Evolutionary conservation across 2,888 invertebrate genomes (phyloP).

Genomic region (Lithophane leautieri): DNA sequence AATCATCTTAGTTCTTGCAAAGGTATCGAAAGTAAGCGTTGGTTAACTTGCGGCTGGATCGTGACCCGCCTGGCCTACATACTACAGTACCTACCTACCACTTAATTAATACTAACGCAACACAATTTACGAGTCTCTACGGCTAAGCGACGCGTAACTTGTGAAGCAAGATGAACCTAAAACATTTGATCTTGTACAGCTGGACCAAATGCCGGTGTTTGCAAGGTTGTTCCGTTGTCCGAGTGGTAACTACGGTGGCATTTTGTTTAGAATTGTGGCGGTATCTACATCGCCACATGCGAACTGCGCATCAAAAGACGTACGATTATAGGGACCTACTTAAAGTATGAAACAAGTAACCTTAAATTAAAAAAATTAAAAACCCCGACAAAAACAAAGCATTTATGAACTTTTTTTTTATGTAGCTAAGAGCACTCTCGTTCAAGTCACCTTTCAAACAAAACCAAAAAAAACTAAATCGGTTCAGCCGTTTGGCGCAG

Average conservation of each 20-base stretch:
- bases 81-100: slow-evolving; percentile 22
- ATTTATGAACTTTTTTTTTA: too few species aligned
- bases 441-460: too few species aligned
- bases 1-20: slow-evolving; percentile 11
- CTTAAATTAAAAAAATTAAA: too few species aligned
- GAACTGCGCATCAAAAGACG: too few species aligned
- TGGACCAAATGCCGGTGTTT: not conserved
- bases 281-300: too few species aligned
- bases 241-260: too few species aligned
- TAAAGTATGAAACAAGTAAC: not conserved
- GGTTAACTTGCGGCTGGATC: slow-evolving; percentile 38
- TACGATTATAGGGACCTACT: not conserved
- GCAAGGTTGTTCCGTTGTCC: not conserved
- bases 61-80: slow-evolving; percentile 66
- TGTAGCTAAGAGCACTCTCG: too few species aligned
- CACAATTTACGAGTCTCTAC: slow-evolving; percentile 37
- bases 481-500: too few species aligned
- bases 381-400: too few species aligned
- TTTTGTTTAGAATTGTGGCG: slow-evolving; percentile 13
- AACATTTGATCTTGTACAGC: not conserved
- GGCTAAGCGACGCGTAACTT: slow-evolving; percentile 21
- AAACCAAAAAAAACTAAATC: too few species aligned
- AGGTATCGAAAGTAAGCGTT: slow-evolving; percentile 63
- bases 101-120: slow-evolving; percentile 43
- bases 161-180: slow-evolving; percentile 30